Evolutionary conservation across 2,888 invertebrate genomes (phyloP), one percentile per base, ranked within the genome.

Genomic region (Dolichomitus sp.): DNA sequence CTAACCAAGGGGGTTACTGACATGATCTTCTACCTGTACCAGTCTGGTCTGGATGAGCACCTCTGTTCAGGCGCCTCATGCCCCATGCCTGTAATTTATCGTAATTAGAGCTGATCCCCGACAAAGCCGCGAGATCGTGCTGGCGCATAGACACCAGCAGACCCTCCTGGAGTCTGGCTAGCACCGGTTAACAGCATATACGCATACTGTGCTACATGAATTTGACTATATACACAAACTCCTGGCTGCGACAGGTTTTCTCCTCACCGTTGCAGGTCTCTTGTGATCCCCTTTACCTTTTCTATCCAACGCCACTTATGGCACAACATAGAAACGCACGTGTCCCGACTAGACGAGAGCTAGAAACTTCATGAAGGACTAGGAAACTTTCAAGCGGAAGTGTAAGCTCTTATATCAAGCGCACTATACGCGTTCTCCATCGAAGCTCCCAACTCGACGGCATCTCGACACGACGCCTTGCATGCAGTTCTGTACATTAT

Each of bases 51-150:
- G 75, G 74, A 50, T 27, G 54, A 27, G 52, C 57, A 59, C 48
- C 68, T 77, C 59, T 61, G 72, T 52, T 40, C 40, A 23, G 66
- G 40, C 59, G 72, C 37, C 68, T 72, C 45, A 42, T 42, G 72
- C 54, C 59, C 57, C 42, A 68, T 72, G 74, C 37, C 79, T 82
- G 79, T 84, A 84, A 84, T 84, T 82, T 76, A 80, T 84, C 82
- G 84, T 82, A 84, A 82, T 84, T 84, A 82, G 75, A 59, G 72
- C 48, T 76, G 79, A 84, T 84, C 84, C 82, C 61, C 83, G 74
- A 79, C 79, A 82, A 82, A 84, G 82, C 84, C 82, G 63, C 82
- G 79, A 73, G 81, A 73, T 81, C 84, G 79, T 82, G 82, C 75
- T 61, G 37, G 72, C 23, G 79, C 79, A 79, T 84, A 74, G 81